These are phyloP conservation scores for Latheticus oryzae DNA, from an alignment of 2,888 invertebrate genomes.

Conservation along the genomic window DNA sequence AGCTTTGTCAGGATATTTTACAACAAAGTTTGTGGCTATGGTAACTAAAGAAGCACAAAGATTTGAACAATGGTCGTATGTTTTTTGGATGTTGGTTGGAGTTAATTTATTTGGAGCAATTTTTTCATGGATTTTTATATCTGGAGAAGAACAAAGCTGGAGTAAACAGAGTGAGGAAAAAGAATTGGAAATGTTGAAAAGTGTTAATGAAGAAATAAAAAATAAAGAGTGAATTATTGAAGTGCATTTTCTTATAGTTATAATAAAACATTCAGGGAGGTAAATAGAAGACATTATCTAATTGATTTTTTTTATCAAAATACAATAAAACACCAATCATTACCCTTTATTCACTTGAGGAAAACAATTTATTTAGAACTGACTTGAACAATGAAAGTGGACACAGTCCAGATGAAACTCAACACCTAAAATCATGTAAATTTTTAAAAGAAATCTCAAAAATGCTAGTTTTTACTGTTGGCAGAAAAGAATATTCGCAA, in stretches of 20 bases:
- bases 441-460: no score
- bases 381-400: conserved; percentile 3
- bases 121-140: conserved; percentile 10
- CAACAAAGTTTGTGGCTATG: conserved; percentile 14
- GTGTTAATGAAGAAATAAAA: no score
- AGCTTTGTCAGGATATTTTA: conserved; percentile 5
- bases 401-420: conserved; percentile 8
- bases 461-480: no score
- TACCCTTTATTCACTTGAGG: no score
- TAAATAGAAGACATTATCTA: no score
- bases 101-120: conserved; percentile 1
- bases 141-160: conserved; percentile 10
- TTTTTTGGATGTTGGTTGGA: conserved; percentile 21
- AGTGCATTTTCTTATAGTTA: no score
- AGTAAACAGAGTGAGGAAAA: neutral
- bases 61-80: conserved; percentile 15
- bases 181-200: conserved; percentile 2
- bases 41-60: neutral
- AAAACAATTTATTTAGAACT: no score
- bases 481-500: conserved; percentile 7
- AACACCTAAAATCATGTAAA: neutral
- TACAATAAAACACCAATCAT: no score
- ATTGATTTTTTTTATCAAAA: no score
- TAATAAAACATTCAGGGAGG: no score
- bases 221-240: no score